Evolutionary conservation across 2,888 invertebrate genomes (phyloP).

Genomic region (Agonopterix arenella): DNA sequence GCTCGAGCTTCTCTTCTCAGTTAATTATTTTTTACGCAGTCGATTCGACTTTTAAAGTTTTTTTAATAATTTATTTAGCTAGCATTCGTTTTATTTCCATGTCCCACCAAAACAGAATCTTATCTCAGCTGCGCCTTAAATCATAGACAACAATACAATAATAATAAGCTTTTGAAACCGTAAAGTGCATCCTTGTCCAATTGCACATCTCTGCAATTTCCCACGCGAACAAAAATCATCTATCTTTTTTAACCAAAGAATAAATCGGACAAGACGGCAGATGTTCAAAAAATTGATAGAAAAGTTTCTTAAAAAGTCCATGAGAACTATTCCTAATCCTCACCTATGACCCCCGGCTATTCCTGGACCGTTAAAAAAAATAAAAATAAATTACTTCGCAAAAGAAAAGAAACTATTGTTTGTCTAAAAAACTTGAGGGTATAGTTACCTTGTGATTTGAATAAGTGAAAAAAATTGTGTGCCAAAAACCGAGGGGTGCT

Average conservation of each 20-base stretch:
- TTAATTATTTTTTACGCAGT: too few species aligned
- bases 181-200: not conserved
- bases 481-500: constrained; percentile 57
- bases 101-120: too few species aligned
- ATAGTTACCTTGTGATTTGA: constrained; percentile 63
- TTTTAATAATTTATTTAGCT: too few species aligned
- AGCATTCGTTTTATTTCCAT: too few species aligned
- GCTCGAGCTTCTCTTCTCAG: too few species aligned
- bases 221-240: constrained; percentile 26
- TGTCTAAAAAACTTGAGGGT: constrained; percentile 61
- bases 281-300: constrained; percentile 51
- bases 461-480: constrained; percentile 41
- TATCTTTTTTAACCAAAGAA: constrained; percentile 23
- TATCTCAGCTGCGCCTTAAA: too few species aligned
- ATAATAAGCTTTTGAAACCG: too few species aligned
- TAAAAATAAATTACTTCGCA: constrained; percentile 47
- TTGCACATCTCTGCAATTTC: constrained; percentile 19
- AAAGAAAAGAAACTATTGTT: constrained; percentile 63
- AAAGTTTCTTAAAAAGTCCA: constrained; percentile 46
- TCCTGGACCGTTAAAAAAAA: constrained; percentile 62
- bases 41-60: too few species aligned
- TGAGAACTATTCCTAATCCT: constrained; percentile 62
- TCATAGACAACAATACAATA: too few species aligned
- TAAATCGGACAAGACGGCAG: constrained; percentile 40
- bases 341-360: constrained; percentile 72